These are phyloP conservation scores for Sminthurides aquaticus DNA, from an alignment of 2,888 invertebrate genomes.

Conservation along the genomic window DNA sequence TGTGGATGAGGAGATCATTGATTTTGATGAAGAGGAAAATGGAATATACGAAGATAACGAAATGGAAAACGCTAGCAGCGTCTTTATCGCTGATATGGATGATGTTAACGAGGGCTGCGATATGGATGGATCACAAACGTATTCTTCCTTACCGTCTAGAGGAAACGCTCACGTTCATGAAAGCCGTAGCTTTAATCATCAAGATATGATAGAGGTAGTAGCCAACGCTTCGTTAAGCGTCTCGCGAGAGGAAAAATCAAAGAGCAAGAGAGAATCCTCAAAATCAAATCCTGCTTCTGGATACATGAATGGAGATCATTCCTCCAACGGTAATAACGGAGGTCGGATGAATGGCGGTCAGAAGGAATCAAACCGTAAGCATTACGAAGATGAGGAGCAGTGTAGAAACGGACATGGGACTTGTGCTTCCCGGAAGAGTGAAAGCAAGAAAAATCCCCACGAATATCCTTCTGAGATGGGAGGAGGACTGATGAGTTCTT, in stretches of 20 bases:
- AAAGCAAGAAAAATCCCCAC: neutral
- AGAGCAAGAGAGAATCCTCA: neutral
- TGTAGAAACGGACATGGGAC: too few relatives aligned
- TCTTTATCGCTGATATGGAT: conserved; percentile 17
- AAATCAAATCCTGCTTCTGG: neutral
- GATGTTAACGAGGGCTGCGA: neutral
- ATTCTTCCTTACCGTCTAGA: neutral
- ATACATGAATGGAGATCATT: neutral
- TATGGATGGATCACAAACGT: neutral
- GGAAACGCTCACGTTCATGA: neutral
- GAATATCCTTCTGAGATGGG: neutral
- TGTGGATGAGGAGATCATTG: conserved; percentile 35
- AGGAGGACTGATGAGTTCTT: neutral
- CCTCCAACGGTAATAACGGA: neutral
- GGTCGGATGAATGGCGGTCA: neutral
- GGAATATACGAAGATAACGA: conserved; percentile 20
- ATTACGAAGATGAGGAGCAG: neutral
- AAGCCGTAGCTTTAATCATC: neutral
- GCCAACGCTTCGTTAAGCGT: too few relatives aligned
- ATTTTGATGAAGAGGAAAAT: conserved; percentile 34
- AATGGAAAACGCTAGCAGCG: conserved; percentile 21
- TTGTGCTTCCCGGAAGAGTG: too few relatives aligned
- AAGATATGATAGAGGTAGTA: neutral
- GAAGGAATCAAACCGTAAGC: neutral
- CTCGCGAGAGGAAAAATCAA: neutral